Percentiles rank a stretch among this genome's conserved stretches.
Conservation (phyloP, 2,113 vertebrate genomes). For the Protobothrops flavoviridis region DNA sequence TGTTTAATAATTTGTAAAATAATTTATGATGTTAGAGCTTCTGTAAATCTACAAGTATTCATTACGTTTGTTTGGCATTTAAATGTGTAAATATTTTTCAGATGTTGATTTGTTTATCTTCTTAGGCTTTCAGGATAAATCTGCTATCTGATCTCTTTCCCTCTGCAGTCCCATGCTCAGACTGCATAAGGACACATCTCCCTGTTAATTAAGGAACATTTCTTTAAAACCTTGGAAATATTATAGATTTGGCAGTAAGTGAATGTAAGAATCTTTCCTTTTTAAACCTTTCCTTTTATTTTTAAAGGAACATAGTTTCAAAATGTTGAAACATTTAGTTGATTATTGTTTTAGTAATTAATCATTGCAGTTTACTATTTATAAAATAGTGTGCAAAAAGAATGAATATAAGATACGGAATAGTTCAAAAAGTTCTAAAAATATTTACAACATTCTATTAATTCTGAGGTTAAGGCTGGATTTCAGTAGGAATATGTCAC, state of each 20-base stretch:
- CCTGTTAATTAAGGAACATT: background rate
- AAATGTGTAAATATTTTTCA: background rate
- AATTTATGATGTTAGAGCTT: background rate
- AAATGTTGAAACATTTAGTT: background rate
- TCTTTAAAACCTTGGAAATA: background rate
- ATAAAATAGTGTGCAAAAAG: background rate
- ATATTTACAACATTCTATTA: background rate
- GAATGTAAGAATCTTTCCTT: conserved; percentile 5
- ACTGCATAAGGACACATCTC: background rate
- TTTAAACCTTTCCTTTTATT: background rate
- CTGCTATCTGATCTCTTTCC: background rate
- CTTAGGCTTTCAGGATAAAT: background rate
- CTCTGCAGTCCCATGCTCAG: background rate
- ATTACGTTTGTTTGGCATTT: background rate
- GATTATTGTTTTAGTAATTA: background rate
- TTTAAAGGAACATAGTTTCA: background rate
- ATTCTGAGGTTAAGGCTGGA: background rate
- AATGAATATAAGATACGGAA: background rate
- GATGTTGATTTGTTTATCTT: background rate
- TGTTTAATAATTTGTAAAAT: background rate
- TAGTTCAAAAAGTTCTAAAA: conserved; percentile 4
- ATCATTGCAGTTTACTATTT: background rate
- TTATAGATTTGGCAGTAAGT: background rate
- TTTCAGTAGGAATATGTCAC: background rate
- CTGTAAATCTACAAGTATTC: background rate